phyloP scores from a whole-genome alignment of 2,797 vertebrate genomes.

The Molossus molossus region DNA sequence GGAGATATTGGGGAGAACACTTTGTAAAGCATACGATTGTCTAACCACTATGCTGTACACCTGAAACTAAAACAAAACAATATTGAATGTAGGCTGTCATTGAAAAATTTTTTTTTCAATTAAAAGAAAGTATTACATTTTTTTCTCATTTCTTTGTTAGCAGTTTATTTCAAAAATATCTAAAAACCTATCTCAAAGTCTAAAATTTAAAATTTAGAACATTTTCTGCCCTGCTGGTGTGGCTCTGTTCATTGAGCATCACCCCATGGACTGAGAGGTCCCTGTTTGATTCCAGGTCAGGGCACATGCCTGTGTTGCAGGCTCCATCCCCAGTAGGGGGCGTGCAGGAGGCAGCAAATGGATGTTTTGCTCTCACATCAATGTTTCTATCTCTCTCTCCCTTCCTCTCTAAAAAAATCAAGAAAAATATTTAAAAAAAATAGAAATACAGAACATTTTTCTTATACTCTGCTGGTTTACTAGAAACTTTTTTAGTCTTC shows the following conservation, averaged over 20 bases:
- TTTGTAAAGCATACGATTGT: no score
- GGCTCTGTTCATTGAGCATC: no score
- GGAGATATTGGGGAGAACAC: not conserved
- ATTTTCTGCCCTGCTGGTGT: no score
- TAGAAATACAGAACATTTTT: not conserved
- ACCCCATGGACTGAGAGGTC: no score
- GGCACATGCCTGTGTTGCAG: no score
- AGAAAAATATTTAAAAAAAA: no score
- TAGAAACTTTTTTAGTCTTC: not conserved
- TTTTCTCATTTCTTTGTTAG: not conserved
- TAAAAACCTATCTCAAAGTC: not conserved
- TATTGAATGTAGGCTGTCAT: not conserved
- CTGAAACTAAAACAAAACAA: not conserved
- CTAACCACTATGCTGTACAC: not conserved
- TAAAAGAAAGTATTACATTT: not conserved
- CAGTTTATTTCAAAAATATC: not conserved
- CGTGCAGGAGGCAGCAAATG: no score
- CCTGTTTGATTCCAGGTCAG: no score
- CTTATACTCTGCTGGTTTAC: not conserved
- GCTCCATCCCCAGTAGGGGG: no score
- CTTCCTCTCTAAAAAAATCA: no score
- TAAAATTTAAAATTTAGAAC: not conserved
- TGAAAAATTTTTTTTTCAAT: not conserved
- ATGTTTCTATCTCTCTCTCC: no score
- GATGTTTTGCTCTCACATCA: no score